Percentiles rank a stretch among this genome's conserved stretches.
phyloP scores from a whole-genome alignment of 2,113 vertebrate species.

The Semnopithecus entellus region DNA sequence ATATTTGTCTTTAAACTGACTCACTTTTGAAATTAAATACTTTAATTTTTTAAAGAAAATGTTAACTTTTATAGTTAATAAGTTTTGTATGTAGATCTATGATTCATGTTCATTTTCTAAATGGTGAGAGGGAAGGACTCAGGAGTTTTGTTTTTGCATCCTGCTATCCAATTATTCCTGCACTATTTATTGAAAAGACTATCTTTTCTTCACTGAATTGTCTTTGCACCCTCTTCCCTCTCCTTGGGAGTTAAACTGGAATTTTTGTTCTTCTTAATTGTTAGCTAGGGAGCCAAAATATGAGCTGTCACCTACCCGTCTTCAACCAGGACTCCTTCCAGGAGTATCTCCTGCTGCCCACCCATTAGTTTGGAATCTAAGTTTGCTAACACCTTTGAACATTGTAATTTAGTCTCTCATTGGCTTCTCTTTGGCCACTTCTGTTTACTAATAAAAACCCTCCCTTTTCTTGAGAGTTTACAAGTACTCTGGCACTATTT shows the following conservation, averaged over 20 bases:
- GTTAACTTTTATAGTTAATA: neutral
- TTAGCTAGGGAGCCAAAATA: neutral
- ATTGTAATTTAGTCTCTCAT: neutral
- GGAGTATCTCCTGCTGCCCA: neutral
- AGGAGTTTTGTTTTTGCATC: constrained; percentile 4
- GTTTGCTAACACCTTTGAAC: neutral
- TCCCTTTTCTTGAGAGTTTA: neutral
- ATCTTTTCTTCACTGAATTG: neutral
- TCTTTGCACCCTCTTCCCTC: neutral
- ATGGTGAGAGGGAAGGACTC: neutral
- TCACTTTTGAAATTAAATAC: neutral
- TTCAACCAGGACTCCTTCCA: neutral
- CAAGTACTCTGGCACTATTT: neutral
- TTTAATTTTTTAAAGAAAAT: neutral
- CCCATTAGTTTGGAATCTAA: neutral
- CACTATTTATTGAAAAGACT: neutral
- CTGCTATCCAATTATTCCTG: neutral
- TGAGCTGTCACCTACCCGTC: neutral
- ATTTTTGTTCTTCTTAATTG: neutral
- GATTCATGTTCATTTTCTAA: neutral
- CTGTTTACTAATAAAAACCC: neutral
- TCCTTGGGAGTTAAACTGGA: neutral
- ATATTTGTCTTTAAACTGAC: neutral
- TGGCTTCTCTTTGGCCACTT: constrained; percentile 4
- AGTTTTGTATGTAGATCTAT: constrained; percentile 8